Percentiles rank a stretch among this genome's conserved stretches.
These are phyloP conservation scores for Aeoliscus strigatus DNA, from an alignment of 2,797 vertebrate species.

Conservation along the genomic window DNA sequence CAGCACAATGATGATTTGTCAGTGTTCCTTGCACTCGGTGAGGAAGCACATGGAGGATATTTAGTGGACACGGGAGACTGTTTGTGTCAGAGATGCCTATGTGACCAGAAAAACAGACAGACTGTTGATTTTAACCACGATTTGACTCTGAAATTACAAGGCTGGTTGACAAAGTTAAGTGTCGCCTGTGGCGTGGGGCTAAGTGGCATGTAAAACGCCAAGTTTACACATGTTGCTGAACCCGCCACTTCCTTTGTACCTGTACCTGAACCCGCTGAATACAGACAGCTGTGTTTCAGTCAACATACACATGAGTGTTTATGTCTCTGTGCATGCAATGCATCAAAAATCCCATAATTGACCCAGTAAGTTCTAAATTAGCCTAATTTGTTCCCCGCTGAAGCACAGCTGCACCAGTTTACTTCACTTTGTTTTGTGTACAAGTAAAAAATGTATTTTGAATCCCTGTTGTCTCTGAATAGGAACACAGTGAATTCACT, in stretches of 20 bases:
- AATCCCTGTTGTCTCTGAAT: slow-evolving; percentile 32
- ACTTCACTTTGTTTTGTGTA: slow-evolving; percentile 1
- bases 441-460: slow-evolving; percentile 15
- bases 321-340: background rate
- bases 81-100: slow-evolving; percentile 10
- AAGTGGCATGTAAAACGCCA: slow-evolving; percentile 25
- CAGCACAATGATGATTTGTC: too few species aligned
- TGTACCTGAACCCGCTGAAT: slow-evolving; percentile 26
- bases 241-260: slow-evolving; percentile 11
- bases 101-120: slow-evolving; percentile 8
- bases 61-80: slow-evolving; percentile 7
- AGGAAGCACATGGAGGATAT: slow-evolving; percentile 7
- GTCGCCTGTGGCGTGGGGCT: slow-evolving; percentile 53
- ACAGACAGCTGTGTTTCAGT: slow-evolving; percentile 19
- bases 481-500: slow-evolving; percentile 22
- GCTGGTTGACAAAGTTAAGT: slow-evolving; percentile 29
- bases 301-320: slow-evolving; percentile 1
- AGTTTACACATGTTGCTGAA: slow-evolving; percentile 35
- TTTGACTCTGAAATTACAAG: slow-evolving; percentile 50
- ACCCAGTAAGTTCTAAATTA: slow-evolving; percentile 10
- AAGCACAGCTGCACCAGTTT: background rate
- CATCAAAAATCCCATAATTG: slow-evolving; percentile 1
- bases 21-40: too few species aligned
- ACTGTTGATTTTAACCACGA: slow-evolving; percentile 49
- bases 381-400: background rate